Evolutionary conservation across 1,140 invertebrate species (phyloP).

Genomic region (Hylyphantes graminicola): DNA sequence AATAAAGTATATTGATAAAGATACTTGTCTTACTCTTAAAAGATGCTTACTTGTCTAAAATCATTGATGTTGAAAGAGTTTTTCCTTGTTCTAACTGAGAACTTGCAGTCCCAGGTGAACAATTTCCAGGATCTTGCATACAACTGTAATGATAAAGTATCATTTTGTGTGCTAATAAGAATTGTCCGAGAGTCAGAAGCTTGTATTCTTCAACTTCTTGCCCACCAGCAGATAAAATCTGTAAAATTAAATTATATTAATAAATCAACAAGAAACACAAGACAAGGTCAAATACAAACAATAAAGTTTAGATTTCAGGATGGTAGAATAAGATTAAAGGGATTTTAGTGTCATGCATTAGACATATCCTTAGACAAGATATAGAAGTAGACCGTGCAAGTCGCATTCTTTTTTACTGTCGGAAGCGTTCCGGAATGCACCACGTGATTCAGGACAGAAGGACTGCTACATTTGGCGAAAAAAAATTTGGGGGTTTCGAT

Average conservation of each 20-base stretch:
- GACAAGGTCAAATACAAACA: neutral
- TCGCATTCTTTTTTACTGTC: no score
- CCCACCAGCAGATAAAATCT: neutral
- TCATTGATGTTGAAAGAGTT: constrained; percentile 42
- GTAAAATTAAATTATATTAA: neutral
- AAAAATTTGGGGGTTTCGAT: no score
- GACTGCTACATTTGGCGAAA: no score
- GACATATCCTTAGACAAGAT: no score
- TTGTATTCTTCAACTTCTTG: constrained; percentile 34
- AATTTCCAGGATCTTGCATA: neutral
- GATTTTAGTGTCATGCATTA: no score
- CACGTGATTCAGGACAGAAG: no score
- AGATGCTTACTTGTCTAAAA: constrained; percentile 31
- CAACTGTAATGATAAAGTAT: constrained; percentile 27
- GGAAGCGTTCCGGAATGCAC: no score
- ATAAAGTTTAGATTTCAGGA: neutral
- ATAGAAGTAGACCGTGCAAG: no score
- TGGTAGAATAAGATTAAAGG: no score
- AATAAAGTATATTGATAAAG: no score
- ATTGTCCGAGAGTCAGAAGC: constrained; percentile 34
- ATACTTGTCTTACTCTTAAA: no score
- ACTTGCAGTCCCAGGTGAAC: neutral
- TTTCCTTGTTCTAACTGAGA: neutral
- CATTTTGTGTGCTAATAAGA: constrained; percentile 35
- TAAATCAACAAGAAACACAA: neutral